Conservation (phyloP, 2,888 invertebrate genomes). For the Strigamia crassipes region DNA sequence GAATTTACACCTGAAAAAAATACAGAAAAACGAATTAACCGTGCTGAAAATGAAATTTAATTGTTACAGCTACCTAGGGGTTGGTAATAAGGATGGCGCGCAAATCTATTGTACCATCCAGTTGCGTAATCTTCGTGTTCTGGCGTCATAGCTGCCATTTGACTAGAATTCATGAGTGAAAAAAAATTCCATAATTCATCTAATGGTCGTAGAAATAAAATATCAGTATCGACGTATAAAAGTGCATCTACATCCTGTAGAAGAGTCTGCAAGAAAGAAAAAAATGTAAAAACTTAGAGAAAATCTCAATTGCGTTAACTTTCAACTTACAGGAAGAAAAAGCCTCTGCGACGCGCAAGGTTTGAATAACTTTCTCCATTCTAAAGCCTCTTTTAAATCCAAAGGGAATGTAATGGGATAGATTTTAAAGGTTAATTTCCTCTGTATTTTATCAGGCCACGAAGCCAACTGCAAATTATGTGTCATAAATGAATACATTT, state of each 20-base stretch:
- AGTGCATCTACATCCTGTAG: slow-evolving; percentile 79
- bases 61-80: slow-evolving; percentile 67
- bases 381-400: slow-evolving; percentile 66
- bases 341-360: slow-evolving; percentile 92
- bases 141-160: slow-evolving; percentile 83
- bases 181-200: slow-evolving; percentile 85
- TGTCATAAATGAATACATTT: neutral
- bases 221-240: slow-evolving; percentile 91
- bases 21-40: neutral
- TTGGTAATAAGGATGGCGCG: slow-evolving; percentile 92
- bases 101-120: slow-evolving; percentile 95
- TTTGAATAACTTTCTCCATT: slow-evolving; percentile 89
- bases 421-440: slow-evolving; percentile 74
- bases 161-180: slow-evolving; percentile 76
- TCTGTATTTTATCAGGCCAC: slow-evolving; percentile 71
- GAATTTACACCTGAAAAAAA: slow-evolving; percentile 79
- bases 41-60: slow-evolving; percentile 25
- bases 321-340: slow-evolving; percentile 81
- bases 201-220: slow-evolving; percentile 81
- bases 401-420: slow-evolving; percentile 78
- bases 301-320: neutral
- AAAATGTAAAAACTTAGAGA: neutral
- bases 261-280: slow-evolving; percentile 71
- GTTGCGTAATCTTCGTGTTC: slow-evolving; percentile 91
- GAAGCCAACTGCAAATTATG: slow-evolving; percentile 66